Evolutionary conservation across 2,797 vertebrate genomes (phyloP).

Genomic region (Psittacula derbiana): DNA sequence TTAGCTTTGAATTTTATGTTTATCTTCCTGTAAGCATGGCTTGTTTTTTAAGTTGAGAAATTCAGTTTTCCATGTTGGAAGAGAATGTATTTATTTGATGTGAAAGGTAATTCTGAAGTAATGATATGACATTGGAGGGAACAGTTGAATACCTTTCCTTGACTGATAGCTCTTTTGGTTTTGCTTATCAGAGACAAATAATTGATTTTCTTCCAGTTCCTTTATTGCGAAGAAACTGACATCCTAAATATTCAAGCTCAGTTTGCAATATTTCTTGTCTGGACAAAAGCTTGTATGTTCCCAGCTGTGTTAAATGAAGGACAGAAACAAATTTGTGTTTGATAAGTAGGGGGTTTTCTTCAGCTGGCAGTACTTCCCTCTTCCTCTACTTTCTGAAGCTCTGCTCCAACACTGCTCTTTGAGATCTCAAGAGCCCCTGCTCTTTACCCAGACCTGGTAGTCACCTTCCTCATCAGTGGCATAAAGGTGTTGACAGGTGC

Average conservation of each 20-base stretch:
- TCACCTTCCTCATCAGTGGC: background rate
- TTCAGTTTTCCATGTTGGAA: background rate
- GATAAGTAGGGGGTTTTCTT: background rate
- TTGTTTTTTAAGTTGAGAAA: background rate
- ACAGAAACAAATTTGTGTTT: background rate
- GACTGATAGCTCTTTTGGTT: background rate
- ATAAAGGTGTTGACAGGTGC: background rate
- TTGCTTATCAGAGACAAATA: background rate
- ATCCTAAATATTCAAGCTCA: background rate
- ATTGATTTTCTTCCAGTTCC: background rate
- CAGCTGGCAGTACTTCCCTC: background rate
- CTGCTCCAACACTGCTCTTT: background rate
- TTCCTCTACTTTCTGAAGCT: background rate
- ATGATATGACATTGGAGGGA: background rate
- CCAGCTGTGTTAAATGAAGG: background rate
- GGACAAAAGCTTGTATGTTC: background rate
- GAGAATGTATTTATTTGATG: background rate
- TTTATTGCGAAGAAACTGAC: background rate
- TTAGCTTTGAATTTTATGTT: background rate
- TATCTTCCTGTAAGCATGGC: background rate
- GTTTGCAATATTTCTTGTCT: background rate
- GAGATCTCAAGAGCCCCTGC: background rate
- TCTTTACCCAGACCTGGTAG: rapidly evolving
- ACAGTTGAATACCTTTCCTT: background rate
- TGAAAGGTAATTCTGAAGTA: background rate